Evolutionary conservation across 1,140 invertebrate genomes (phyloP), one percentile per base, ranked within the genome.

Genomic region (Drosophila quadrilineata): DNA sequence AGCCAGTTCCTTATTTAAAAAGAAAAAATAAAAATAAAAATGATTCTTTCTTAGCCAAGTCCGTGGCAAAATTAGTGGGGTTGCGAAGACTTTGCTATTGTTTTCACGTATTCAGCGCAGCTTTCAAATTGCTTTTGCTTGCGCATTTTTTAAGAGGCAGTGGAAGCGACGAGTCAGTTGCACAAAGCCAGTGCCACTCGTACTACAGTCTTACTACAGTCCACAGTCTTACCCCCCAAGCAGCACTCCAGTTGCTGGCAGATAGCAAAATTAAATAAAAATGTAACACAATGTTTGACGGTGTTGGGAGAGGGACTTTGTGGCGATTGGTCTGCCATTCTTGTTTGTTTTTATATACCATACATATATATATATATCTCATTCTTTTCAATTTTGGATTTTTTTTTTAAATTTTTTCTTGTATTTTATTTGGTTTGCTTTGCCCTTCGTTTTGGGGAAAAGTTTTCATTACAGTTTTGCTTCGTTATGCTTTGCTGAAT

Each of bases 231-330:
- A n/a, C n/a, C n/a, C n/a, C n/a, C n/a, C n/a, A n/a, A n/a, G n/a
- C n/a, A n/a, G n/a, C n/a, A n/a, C n/a, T 16, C 14, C n/a, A 16
- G 71, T 31, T 36, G 9, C 38, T 57, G 46, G 10, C 59, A 79
- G 77, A 84, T 82, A 77, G 73, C 36, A 63, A 84, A 84, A 82
- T 82, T 84, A 84, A 82, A 82, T 82, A 84, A 84, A 84, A 82
- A 74, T 82, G 77, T 82, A 82, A 67, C 79, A 77, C 77, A 82
- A 82, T 77, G 73, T 85, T 71, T 65, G 72, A 22, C 28, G 50
- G 45, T 8, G 24, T 2, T 21, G 43, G 33, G 16, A 31, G 10
- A 19, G 17, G n/a, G 31, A 14, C 0, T 3, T 9, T 1, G 19
- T 0, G 9, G 28, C 45, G 45, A 31, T 29, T 48, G 38, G 49